phyloP scores from a whole-genome alignment of 2,113 vertebrate genomes.

The Macquaria ambigua region DNA sequence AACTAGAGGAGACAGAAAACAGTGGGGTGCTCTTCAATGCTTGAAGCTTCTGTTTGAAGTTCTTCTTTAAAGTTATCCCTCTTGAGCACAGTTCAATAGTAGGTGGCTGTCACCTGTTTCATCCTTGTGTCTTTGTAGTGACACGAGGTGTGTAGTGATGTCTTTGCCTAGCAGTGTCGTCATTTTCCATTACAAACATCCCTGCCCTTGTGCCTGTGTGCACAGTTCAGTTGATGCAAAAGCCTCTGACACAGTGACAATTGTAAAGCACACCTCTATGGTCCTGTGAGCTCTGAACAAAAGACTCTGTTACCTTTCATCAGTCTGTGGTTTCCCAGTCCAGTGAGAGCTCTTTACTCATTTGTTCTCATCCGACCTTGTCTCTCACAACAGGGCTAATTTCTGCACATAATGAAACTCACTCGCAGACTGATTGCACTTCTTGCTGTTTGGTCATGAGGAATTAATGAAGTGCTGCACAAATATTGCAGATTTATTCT shows the following conservation, averaged over 20 bases:
- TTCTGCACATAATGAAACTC: slow-evolving; percentile 65
- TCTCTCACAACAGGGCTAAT: slow-evolving; percentile 65
- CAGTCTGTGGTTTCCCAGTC: slow-evolving; percentile 46
- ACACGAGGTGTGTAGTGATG: slow-evolving; percentile 50
- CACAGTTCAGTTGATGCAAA: slow-evolving; percentile 54
- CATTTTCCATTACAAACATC: slow-evolving; percentile 75
- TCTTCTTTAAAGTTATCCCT: slow-evolving; percentile 66
- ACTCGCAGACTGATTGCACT: slow-evolving; percentile 57
- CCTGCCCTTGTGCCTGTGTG: slow-evolving; percentile 49
- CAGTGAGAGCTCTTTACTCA: slow-evolving; percentile 56
- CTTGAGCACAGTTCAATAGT: slow-evolving; percentile 57
- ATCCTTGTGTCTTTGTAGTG: slow-evolving; percentile 75
- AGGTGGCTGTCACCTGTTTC: slow-evolving; percentile 73
- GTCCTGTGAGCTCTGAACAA: slow-evolving; percentile 66
- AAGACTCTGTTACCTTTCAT: slow-evolving; percentile 66
- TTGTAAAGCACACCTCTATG: slow-evolving; percentile 56
- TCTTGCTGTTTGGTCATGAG: slow-evolving; percentile 73
- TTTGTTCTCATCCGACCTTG: slow-evolving; percentile 68
- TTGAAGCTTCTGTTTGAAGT: slow-evolving; percentile 64
- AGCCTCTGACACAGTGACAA: slow-evolving; percentile 65
- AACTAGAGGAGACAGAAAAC: slow-evolving; percentile 70
- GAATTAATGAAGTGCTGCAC: slow-evolving; percentile 71
- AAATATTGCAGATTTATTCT: slow-evolving; percentile 66
- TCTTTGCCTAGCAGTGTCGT: slow-evolving; percentile 61
- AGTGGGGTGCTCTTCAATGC: slow-evolving; percentile 57